Evolutionary conservation across 2,113 vertebrate species (phyloP), one percentile per base, ranked within the genome.

Genomic region (Ellobius talpinus): DNA sequence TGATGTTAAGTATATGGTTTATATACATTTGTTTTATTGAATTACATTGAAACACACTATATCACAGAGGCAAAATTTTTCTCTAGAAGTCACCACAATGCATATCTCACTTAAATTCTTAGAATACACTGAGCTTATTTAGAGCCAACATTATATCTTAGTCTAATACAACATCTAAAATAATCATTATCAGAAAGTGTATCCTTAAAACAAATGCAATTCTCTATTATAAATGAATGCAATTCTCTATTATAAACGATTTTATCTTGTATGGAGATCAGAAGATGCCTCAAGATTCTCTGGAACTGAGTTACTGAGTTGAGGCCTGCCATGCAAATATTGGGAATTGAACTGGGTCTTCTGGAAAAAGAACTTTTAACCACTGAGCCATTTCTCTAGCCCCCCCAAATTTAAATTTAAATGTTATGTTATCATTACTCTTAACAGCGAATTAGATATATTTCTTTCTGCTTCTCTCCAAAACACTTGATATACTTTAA

Each of bases 351-450:
- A 84, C 58, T 85, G 58, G 26, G 16, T 84, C 4, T 26, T 63
- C 24, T 63, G 58, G 12, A 65, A 85, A 14, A 65, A 14, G 39
- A 45, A 31, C 24, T 65, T 63, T 63, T 85, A 85, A 42, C 55
- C 23, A 84, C 24, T 84, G 81, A 84, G 7, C n/a, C n/a, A 42
- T 63, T 39, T 84, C 81, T 63, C 81, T 84, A 63, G 81, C 24
- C 84, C 58, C n/a, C 68, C 91, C 24, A 93, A 93, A 82, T 97
- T 89, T 91, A 31, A 81, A 82, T 86, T 89, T 93, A 82, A 90
- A 73, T 58, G 45, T 77, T 52, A 73, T 58, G 45, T 77, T 45
- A 66, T 26, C 26, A 94, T 94, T 90, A 61, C 72, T 39, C 11
- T 85, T 42, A 94, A 17, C 66, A 88, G 14, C 86, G 21, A 58